Evolutionary conservation across 2,113 vertebrate species (phyloP).

Genomic region (Oreamnos americanus): DNA sequence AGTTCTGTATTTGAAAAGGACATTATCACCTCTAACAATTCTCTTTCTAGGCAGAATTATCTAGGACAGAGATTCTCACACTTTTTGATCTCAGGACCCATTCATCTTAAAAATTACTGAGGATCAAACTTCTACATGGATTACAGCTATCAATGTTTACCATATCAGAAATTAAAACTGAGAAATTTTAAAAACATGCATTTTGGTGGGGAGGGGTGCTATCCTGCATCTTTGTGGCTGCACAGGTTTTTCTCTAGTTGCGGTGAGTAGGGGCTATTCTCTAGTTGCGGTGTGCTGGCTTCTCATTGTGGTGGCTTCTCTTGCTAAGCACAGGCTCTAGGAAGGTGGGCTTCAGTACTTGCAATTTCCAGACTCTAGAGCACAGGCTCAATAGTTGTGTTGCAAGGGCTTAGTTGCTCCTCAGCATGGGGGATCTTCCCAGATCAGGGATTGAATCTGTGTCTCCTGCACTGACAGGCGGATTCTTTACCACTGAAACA

Average conservation of each 20-base stretch:
- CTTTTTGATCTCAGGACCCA: background rate
- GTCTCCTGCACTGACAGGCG: background rate
- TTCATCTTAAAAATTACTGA: conserved; percentile 18
- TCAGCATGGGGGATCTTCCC: background rate
- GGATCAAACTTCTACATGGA: background rate
- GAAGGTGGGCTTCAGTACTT: background rate
- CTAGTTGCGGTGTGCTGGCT: background rate
- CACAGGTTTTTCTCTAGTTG: background rate
- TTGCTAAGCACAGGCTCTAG: background rate
- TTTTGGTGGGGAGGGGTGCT: background rate
- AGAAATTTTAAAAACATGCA: background rate
- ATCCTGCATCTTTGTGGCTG: background rate
- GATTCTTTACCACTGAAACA: background rate
- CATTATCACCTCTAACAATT: background rate
- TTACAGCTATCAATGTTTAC: background rate
- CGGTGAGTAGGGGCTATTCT: background rate
- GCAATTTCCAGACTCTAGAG: background rate
- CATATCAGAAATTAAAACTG: conserved; percentile 9
- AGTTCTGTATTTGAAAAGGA: background rate
- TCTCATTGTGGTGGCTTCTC: background rate
- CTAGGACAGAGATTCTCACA: background rate
- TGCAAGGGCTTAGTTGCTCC: background rate
- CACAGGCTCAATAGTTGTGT: background rate
- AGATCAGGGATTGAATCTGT: background rate
- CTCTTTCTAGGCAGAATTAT: background rate